A percentile compares a stretch with the other conserved stretches of the same genome.
Evolutionary conservation across 2,888 invertebrate species (phyloP).

Genomic region (Tridacna crocea): DNA sequence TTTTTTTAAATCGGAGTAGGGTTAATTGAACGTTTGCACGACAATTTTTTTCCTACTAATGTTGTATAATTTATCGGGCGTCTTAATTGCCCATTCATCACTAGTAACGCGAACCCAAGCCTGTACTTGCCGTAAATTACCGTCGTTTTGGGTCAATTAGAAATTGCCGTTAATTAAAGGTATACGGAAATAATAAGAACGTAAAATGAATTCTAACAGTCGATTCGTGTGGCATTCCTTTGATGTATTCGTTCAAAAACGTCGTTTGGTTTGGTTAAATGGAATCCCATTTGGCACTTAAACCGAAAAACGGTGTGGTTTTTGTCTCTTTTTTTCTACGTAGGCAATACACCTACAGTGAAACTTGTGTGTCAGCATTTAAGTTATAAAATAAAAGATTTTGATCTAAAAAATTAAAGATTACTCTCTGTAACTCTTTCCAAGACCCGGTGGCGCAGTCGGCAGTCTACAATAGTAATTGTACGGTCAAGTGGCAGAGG

Average conservation of each 20-base stretch:
- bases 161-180: slow-evolving; percentile 27
- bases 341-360: no score
- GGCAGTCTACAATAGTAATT: no score
- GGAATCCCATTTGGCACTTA: no score
- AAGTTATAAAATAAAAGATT: no score
- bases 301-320: no score
- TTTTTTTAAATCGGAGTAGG: not conserved
- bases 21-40: slow-evolving; percentile 9
- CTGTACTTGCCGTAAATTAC: slow-evolving; percentile 21
- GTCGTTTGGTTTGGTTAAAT: no score
- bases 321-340: no score
- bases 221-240: not conserved
- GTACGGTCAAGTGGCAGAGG: no score
- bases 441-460: no score
- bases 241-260: not conserved
- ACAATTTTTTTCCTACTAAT: slow-evolving; percentile 4
- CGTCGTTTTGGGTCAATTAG: slow-evolving; percentile 22
- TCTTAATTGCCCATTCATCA: slow-evolving; percentile 22
- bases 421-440: no score
- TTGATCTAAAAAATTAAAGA: no score
- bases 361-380: no score
- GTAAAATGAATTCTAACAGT: not conserved
- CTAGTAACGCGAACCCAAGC: slow-evolving; percentile 10
- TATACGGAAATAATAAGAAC: slow-evolving; percentile 9
- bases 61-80: slow-evolving; percentile 11